Percentiles rank a stretch among this genome's conserved stretches.
phyloP scores from a whole-genome alignment of 2,888 invertebrate genomes.

The Ochropacha duplaris region DNA sequence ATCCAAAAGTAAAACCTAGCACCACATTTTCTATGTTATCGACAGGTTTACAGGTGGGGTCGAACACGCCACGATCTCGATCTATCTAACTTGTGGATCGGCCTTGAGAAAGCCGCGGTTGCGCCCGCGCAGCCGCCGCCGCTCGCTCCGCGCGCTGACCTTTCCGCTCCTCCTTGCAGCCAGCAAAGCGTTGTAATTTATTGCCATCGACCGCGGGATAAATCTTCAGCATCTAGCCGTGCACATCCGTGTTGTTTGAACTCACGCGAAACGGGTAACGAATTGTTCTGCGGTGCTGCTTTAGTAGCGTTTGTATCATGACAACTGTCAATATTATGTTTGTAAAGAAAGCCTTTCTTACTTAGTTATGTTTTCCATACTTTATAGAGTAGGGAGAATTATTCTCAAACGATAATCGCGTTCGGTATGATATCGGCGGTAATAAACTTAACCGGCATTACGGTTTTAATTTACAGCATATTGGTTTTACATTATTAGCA shows the following conservation, averaged over 20 bases:
- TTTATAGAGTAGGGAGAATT: no score
- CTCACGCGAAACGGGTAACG: conserved; percentile 43
- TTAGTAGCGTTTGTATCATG: conserved; percentile 29
- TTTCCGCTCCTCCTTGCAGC: conserved; percentile 57
- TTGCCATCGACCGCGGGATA: conserved; percentile 58
- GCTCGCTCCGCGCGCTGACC: conserved; percentile 49
- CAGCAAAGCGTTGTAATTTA: conserved; percentile 61
- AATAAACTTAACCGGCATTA: no score
- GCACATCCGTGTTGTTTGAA: conserved; percentile 66
- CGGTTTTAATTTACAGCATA: no score
- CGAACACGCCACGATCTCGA: conserved; percentile 52
- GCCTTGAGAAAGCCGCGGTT: conserved; percentile 65
- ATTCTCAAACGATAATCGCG: no score
- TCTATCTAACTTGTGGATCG: conserved; percentile 69
- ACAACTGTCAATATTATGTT: conserved; percentile 24
- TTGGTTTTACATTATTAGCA: not conserved
- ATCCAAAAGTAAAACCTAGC: conserved; percentile 11
- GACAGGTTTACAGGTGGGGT: conserved; percentile 61
- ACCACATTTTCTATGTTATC: conserved; percentile 31
- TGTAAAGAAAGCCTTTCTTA: conserved; percentile 18
- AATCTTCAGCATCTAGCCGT: conserved; percentile 60
- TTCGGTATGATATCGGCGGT: no score
- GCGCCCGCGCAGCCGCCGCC: conserved; percentile 35
- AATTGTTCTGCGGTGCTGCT: conserved; percentile 41
- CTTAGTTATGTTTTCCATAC: not conserved